Evolutionary conservation across 2,888 invertebrate species (phyloP).

Genomic region (Lymantria dispar): DNA sequence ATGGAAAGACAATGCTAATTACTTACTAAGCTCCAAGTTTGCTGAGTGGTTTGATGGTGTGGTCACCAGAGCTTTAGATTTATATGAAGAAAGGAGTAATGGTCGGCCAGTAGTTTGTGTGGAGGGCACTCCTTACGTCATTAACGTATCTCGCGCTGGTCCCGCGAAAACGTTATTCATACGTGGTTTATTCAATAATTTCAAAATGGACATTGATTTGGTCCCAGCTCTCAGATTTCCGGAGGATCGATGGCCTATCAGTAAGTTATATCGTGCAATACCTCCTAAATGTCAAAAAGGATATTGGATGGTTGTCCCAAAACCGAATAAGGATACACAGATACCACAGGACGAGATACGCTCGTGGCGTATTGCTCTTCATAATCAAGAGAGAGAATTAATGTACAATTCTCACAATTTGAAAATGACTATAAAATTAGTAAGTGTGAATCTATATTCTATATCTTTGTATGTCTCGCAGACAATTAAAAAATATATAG

Average conservation of each 20-base stretch:
- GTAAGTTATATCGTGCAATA: conserved; percentile 38
- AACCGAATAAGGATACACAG: conserved; percentile 47
- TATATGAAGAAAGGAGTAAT: conserved; percentile 24
- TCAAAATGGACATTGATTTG: conserved; percentile 73
- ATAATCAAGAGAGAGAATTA: conserved; percentile 74
- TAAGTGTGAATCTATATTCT: conserved; percentile 38
- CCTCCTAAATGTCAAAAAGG: conserved; percentile 40
- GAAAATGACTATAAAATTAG: conserved; percentile 63
- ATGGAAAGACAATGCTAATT: conserved; percentile 65
- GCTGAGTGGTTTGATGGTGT: conserved; percentile 80
- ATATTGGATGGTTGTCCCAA: conserved; percentile 72
- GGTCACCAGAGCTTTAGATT: conserved; percentile 61
- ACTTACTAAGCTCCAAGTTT: conserved; percentile 69
- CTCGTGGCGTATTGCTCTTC: conserved; percentile 80
- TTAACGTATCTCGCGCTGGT: conserved; percentile 55
- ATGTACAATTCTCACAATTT: conserved; percentile 60
- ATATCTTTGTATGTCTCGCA: too few relatives aligned
- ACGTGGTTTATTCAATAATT: conserved; percentile 34
- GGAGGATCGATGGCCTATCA: conserved; percentile 62
- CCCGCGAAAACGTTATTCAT: conserved; percentile 81
- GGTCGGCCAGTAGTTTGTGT: conserved; percentile 31
- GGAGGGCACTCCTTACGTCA: conserved; percentile 60
- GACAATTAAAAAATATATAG: too few relatives aligned
- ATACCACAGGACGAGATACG: conserved; percentile 35
- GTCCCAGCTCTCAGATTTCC: conserved; percentile 78